These are phyloP conservation scores for Xenopus tropicalis DNA, from an alignment of 2,113 vertebrate genomes.

Conservation along the genomic window DNA sequence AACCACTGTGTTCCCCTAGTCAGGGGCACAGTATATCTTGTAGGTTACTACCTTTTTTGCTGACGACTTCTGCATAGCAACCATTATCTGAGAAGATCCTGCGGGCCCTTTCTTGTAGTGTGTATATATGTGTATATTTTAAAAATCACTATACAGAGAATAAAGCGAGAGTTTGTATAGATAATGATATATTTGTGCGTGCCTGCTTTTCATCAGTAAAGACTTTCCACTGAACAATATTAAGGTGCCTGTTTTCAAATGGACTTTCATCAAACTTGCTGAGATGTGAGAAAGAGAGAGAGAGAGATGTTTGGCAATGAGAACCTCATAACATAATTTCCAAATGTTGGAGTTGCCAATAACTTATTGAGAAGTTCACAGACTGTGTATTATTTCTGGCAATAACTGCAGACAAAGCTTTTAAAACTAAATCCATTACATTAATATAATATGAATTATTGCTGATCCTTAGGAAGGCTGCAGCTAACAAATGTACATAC, in stretches of 20 bases:
- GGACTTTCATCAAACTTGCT: conserved; percentile 6
- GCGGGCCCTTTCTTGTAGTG: no score
- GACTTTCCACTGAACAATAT: no score
- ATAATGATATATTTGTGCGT: no score
- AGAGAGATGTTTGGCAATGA: conserved; percentile 4
- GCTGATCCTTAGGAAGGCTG: conserved; percentile 1
- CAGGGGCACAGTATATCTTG: no score
- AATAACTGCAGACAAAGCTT: conserved; percentile 30
- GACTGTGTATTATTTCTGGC: conserved; percentile 25
- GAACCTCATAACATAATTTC: conserved; percentile 17
- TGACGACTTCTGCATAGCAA: no score
- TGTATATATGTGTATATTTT: no score
- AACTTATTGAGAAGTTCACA: conserved; percentile 38
- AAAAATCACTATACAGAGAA: no score
- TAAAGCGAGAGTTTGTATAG: no score
- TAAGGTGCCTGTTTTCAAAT: not conserved
- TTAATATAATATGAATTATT: conserved; percentile 37
- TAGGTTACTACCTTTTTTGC: no score
- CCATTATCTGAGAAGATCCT: no score
- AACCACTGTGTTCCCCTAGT: no score
- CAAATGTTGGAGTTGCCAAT: conserved; percentile 32
- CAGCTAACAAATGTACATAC: conserved; percentile 12
- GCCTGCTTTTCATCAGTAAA: no score
- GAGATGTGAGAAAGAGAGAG: conserved; percentile 10
- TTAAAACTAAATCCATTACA: conserved; percentile 38